phyloP scores from a whole-genome alignment of 1,140 invertebrate species.

The Mizuhopecten yessoensis region DNA sequence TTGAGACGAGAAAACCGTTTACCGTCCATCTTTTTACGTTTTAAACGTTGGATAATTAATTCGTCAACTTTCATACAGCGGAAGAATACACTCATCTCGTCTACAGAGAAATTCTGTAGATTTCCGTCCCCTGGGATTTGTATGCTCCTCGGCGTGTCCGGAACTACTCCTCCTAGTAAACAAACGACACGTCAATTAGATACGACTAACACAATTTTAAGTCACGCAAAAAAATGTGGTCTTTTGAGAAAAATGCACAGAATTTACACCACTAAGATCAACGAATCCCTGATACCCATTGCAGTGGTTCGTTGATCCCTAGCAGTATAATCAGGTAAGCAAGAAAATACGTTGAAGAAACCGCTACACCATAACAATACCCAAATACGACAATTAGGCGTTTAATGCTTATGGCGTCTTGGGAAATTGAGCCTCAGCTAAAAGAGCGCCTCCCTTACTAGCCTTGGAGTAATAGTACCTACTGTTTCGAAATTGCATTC shows the following conservation, averaged over 20 bases:
- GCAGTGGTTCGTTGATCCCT: too few species aligned
- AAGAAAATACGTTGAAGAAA: neutral
- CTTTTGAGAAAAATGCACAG: too few species aligned
- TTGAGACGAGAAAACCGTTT: slow-evolving; percentile 65
- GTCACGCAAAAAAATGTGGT: too few species aligned
- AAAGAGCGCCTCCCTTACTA: neutral
- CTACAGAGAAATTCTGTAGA: slow-evolving; percentile 63
- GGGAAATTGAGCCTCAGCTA: neutral
- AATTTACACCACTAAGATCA: too few species aligned
- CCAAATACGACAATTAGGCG: neutral
- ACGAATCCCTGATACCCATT: too few species aligned
- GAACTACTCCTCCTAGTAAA: slow-evolving; percentile 25
- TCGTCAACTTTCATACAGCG: slow-evolving; percentile 67
- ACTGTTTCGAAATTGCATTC: neutral
- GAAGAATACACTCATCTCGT: slow-evolving; percentile 67
- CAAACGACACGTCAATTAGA: neutral
- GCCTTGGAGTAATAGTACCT: neutral
- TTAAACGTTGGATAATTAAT: slow-evolving; percentile 62
- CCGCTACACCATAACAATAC: neutral
- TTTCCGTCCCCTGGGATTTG: slow-evolving; percentile 87
- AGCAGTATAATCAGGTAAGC: too few species aligned
- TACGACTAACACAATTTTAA: too few species aligned
- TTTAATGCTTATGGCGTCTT: neutral
- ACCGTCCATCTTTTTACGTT: slow-evolving; percentile 67
- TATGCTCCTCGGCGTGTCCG: slow-evolving; percentile 81